Evolutionary conservation across 2,797 vertebrate species (phyloP).

Genomic region (Gephyroberyx darwinii): DNA sequence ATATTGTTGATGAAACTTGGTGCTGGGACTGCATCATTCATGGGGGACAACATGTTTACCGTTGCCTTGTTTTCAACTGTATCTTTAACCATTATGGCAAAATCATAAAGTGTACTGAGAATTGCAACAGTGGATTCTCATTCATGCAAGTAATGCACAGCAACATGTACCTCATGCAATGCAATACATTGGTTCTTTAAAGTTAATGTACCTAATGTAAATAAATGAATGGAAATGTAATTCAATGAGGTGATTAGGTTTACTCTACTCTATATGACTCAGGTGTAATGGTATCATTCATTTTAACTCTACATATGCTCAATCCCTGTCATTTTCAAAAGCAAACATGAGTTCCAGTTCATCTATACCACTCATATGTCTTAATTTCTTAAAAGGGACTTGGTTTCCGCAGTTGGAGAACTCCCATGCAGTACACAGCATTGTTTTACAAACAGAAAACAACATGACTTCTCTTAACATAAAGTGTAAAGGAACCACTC

Average conservation of each 20-base stretch:
- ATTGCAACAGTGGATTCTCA: slow-evolving; percentile 9
- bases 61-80: neutral
- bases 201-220: slow-evolving; percentile 17
- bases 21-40: too few species aligned
- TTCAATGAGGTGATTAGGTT: slow-evolving; percentile 18
- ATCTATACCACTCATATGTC: slow-evolving; percentile 4
- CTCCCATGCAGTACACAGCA: slow-evolving; percentile 33
- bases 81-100: neutral
- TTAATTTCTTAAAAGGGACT: neutral
- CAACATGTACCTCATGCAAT: slow-evolving; percentile 62
- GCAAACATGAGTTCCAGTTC: neutral
- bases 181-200: slow-evolving; percentile 9
- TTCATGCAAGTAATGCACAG: slow-evolving; percentile 62
- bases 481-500: neutral
- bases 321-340: neutral
- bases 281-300: neutral
- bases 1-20: neutral
- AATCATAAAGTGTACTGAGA: neutral
- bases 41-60: too few species aligned
- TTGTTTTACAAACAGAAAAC: slow-evolving; percentile 20
- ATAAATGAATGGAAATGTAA: slow-evolving; percentile 27
- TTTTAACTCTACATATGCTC: neutral
- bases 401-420: neutral
- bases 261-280: neutral
- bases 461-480: slow-evolving; percentile 12